Percentiles rank a stretch among this genome's conserved stretches.
phyloP scores from a whole-genome alignment of 2,888 invertebrate species.

The Dynastes maya region DNA sequence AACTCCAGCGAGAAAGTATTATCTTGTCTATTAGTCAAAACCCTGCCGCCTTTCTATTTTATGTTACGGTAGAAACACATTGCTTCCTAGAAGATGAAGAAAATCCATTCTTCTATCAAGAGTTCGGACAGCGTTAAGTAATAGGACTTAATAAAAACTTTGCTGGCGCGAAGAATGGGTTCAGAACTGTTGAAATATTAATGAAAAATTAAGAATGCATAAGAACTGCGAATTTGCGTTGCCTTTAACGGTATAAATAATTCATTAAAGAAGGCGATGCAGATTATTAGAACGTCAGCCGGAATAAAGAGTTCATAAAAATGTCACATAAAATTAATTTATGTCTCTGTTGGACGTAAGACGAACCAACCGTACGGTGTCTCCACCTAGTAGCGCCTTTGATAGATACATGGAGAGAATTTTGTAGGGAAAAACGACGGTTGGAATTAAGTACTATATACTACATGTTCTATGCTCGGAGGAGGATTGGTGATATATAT shows the following conservation, averaged over 20 bases:
- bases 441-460: too few species aligned
- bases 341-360: conserved; percentile 15
- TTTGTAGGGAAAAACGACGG: too few species aligned
- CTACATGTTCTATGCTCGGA: too few species aligned
- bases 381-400: background rate
- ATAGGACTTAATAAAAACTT: background rate
- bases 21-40: background rate
- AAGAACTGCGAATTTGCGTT: conserved; percentile 25
- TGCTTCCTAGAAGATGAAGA: background rate
- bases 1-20: background rate
- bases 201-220: conserved; percentile 42
- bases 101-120: background rate
- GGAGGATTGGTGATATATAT: too few species aligned
- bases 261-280: conserved; percentile 18
- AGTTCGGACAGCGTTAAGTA: background rate
- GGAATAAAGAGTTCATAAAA: conserved; percentile 43
- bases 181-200: conserved; percentile 34
- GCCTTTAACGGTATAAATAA: conserved; percentile 34
- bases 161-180: background rate
- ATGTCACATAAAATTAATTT: conserved; percentile 47
- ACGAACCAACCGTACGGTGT: background rate
- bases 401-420: too few species aligned
- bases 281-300: conserved; percentile 41
- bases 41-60: background rate
- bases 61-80: background rate